Evolutionary conservation across 1,140 invertebrate species (phyloP).

Genomic region (Papilio polyxenes): DNA sequence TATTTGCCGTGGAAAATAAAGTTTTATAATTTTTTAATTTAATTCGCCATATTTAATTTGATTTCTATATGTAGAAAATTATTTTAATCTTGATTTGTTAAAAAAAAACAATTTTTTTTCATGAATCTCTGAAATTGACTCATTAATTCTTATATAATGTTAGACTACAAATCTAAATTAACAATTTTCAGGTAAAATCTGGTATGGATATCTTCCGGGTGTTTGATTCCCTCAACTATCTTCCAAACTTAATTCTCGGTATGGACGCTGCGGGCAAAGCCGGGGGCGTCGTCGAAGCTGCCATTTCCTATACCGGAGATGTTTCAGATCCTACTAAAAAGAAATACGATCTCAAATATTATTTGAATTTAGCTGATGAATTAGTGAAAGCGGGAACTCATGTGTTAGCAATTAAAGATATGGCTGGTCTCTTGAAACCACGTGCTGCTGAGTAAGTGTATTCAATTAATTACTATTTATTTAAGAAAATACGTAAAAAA

Average conservation of each 20-base stretch:
- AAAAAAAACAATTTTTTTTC: no score
- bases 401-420: slow-evolving; percentile 98
- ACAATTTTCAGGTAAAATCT: slow-evolving; percentile 86
- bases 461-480: no score
- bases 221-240: slow-evolving; percentile 99
- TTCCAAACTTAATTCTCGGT: slow-evolving; percentile 98
- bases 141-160: neutral
- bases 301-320: slow-evolving; percentile 99
- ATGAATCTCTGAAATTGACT: no score
- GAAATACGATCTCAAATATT: slow-evolving; percentile 99
- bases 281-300: slow-evolving; percentile 97
- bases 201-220: slow-evolving; percentile 99
- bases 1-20: no score
- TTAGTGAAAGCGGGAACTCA: slow-evolving; percentile 98
- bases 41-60: no score
- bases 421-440: slow-evolving; percentile 99
- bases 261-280: slow-evolving; percentile 99
- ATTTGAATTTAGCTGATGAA: slow-evolving; percentile 94
- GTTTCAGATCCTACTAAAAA: slow-evolving; percentile 94
- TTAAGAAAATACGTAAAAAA: neutral
- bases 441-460: slow-evolving; percentile 87
- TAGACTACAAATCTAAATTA: slow-evolving; percentile 62
- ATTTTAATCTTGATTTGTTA: no score
- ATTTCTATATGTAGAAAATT: no score
- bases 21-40: no score